These are phyloP conservation scores for Hapalemur alaotrensis DNA, from an alignment of 2,797 vertebrate genomes.

Conservation along the genomic window DNA sequence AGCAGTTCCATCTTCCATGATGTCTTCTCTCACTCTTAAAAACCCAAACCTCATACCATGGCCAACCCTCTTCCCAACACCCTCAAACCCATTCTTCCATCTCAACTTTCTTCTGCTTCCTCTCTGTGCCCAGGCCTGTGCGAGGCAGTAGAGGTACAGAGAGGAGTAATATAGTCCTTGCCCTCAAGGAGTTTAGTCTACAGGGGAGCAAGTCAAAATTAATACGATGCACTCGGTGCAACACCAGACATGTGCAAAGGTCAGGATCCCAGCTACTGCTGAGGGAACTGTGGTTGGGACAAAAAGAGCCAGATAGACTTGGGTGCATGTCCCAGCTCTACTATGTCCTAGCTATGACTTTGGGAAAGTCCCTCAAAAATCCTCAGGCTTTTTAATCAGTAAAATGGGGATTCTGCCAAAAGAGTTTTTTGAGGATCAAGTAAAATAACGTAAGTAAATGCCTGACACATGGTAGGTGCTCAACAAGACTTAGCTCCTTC, in stretches of 20 bases:
- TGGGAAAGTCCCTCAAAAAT: not conserved
- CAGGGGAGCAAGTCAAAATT: not conserved
- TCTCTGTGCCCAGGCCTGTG: slow-evolving; percentile 59
- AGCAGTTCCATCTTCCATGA: not conserved
- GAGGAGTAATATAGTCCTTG: not conserved
- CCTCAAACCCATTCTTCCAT: not conserved
- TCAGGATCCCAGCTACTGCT: not conserved
- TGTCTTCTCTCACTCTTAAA: not conserved
- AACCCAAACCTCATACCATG: not conserved
- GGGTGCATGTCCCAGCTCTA: not conserved
- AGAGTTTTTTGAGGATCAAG: not conserved
- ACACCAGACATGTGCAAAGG: not conserved
- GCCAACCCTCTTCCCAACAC: not conserved
- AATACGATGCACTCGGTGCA: not conserved
- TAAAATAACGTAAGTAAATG: not conserved
- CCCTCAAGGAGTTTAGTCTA: not conserved
- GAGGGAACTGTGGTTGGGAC: not conserved
- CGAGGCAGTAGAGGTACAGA: slow-evolving; percentile 53
- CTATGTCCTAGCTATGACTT: not conserved
- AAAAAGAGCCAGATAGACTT: not conserved
- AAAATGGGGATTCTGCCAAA: not conserved
- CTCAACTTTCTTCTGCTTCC: not conserved
- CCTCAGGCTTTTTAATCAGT: not conserved
- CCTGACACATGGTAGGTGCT: not conserved
- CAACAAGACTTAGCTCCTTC: not conserved